Conservation (phyloP, 1,140 invertebrate genomes). For the Euschistus heros region DNA sequence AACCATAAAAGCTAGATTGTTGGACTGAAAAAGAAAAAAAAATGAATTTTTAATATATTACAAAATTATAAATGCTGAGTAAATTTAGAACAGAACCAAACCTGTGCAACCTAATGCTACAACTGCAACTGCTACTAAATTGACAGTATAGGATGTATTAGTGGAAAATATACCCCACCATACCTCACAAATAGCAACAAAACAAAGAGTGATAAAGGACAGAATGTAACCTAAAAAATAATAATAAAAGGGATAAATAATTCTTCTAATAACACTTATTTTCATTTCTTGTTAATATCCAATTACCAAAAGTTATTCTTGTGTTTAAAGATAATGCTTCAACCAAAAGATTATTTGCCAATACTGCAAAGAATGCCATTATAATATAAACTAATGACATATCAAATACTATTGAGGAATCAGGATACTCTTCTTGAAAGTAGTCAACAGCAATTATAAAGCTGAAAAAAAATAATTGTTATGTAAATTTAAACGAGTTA, state of each 20-base stretch:
- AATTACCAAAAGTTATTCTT: constrained; percentile 72
- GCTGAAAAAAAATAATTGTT: constrained; percentile 41
- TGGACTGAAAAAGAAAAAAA: constrained; percentile 49
- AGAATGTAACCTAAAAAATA: constrained; percentile 61
- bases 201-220: constrained; percentile 66
- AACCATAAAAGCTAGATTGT: constrained; percentile 89
- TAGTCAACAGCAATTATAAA: constrained; percentile 86
- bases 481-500: not conserved
- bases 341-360: constrained; percentile 74
- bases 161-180: constrained; percentile 67
- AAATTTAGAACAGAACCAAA: constrained; percentile 33
- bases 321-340: constrained; percentile 70
- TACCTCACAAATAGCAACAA: constrained; percentile 74
- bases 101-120: constrained; percentile 81
- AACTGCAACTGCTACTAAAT: constrained; percentile 69
- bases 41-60: constrained; percentile 15
- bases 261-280: not conserved
- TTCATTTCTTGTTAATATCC: not conserved
- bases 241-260: constrained; percentile 14
- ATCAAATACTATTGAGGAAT: constrained; percentile 76
- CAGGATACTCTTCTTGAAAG: constrained; percentile 71
- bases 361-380: constrained; percentile 72
- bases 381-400: constrained; percentile 84
- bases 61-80: not conserved
- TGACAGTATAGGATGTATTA: constrained; percentile 63